phyloP scores from a whole-genome alignment of 2,888 invertebrate genomes.

The Agrilus mali region DNA sequence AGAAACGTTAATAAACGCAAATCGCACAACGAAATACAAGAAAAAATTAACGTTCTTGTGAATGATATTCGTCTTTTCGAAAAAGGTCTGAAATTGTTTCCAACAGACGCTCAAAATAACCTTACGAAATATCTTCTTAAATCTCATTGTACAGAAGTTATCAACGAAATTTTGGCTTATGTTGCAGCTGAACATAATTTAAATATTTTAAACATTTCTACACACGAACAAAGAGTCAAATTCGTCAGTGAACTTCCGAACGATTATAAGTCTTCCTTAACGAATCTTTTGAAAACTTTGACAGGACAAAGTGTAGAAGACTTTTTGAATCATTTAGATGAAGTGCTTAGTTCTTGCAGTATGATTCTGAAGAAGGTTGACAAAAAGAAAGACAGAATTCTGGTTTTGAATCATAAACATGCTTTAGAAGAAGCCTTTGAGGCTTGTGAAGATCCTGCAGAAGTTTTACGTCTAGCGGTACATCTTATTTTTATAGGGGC shows the following conservation, averaged over 20 bases:
- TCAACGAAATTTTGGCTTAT: conserved; percentile 66
- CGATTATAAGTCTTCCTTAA: conserved; percentile 53
- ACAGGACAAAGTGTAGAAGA: conserved; percentile 61
- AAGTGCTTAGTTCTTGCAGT: conserved; percentile 55
- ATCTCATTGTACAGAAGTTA: conserved; percentile 70
- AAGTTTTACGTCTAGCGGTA: conserved; percentile 63
- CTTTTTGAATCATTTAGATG: conserved; percentile 64
- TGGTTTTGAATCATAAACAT: conserved; percentile 69
- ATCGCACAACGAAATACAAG: conserved; percentile 69
- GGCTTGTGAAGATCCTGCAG: conserved; percentile 60
- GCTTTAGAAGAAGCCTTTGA: conserved; percentile 68
- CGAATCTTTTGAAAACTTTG: conserved; percentile 55
- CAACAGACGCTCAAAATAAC: conserved; percentile 49
- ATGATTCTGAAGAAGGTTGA: conserved; percentile 80
- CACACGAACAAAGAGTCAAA: conserved; percentile 55
- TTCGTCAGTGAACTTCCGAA: conserved; percentile 54
- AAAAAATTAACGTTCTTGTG: conserved; percentile 64
- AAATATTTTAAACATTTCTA: conserved; percentile 44
- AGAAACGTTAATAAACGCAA: conserved; percentile 58
- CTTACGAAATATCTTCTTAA: conserved; percentile 75
- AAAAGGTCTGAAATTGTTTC: conserved; percentile 57
- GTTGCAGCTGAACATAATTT: conserved; percentile 62
- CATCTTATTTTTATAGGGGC: conserved; percentile 69
- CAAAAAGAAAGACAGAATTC: conserved; percentile 72
- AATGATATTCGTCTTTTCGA: conserved; percentile 68